These are phyloP conservation scores for Tenebrosternarchus preto DNA, from an alignment of 2,113 vertebrate species.

Conservation along the genomic window DNA sequence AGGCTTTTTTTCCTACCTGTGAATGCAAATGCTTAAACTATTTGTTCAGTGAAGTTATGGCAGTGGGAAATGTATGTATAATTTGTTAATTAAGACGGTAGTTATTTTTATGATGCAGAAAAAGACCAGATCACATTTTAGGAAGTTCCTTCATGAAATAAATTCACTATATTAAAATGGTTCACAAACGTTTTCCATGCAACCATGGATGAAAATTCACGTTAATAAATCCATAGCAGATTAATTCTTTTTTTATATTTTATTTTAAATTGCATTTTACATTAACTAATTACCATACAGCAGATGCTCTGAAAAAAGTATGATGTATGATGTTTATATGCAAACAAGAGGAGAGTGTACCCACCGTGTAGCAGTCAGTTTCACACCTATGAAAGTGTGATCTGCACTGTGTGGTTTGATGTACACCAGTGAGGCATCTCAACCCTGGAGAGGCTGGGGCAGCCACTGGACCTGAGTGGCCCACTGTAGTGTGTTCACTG, in stretches of 20 bases:
- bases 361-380: conserved; percentile 36
- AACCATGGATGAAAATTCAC: neutral
- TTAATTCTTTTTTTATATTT: too few relatives aligned
- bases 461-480: conserved; percentile 6
- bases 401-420: conserved; percentile 33
- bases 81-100: too few relatives aligned
- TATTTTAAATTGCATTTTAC: too few relatives aligned
- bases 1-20: too few relatives aligned
- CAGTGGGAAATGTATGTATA: too few relatives aligned
- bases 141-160: too few relatives aligned
- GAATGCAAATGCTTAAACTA: too few relatives aligned
- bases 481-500: conserved; percentile 39
- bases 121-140: too few relatives aligned
- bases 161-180: too few relatives aligned
- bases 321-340: conserved; percentile 37
- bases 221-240: neutral
- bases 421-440: conserved; percentile 30
- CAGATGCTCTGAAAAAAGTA: conserved; percentile 21
- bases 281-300: neutral
- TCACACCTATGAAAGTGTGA: conserved; percentile 47
- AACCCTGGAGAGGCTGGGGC: conserved; percentile 19
- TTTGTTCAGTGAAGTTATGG: too few relatives aligned
- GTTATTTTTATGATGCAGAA: too few relatives aligned
- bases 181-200: too few relatives aligned
- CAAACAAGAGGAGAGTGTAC: conserved; percentile 16